Percentiles rank a stretch among this genome's conserved stretches.
Evolutionary conservation across 2,797 vertebrate genomes (phyloP).

Genomic region (Danio kyathit): DNA sequence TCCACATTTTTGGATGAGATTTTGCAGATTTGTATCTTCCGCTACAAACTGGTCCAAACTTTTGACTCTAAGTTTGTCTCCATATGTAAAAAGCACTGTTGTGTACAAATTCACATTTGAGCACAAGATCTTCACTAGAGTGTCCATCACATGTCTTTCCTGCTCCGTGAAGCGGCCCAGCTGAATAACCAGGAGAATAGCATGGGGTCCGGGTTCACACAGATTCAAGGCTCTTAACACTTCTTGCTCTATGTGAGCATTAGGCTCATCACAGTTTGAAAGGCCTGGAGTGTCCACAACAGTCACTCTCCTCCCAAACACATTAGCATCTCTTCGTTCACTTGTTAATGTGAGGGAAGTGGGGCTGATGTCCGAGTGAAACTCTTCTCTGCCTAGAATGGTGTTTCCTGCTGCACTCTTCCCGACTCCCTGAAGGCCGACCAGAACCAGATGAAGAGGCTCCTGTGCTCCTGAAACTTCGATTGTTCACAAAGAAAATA

Average conservation of each 20-base stretch:
- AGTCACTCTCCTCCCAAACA: conserved; percentile 28
- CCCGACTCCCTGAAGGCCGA: conserved; percentile 52
- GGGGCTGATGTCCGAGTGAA: conserved; percentile 48
- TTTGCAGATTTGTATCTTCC: no score
- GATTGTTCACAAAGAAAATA: conserved; percentile 1
- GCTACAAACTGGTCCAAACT: no score
- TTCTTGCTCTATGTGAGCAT: conserved; percentile 20
- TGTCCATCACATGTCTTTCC: no score
- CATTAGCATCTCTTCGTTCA: conserved; percentile 32
- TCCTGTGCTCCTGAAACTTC: conserved; percentile 45
- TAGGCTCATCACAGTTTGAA: conserved; percentile 15
- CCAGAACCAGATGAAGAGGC: conserved; percentile 47
- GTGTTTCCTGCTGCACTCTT: conserved; percentile 54
- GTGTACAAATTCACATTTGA: no score
- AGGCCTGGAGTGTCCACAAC: conserved; percentile 56
- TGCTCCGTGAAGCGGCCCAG: no score
- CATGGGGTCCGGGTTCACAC: no score
- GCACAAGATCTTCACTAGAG: no score
- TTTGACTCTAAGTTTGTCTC: no score
- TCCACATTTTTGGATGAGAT: no score
- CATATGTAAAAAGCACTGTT: no score
- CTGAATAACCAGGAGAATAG: no score
- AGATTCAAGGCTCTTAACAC: conserved; percentile 37
- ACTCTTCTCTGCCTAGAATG: conserved; percentile 29
- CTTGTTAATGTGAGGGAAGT: conserved; percentile 26